Conservation (phyloP, 1,140 invertebrate species). For the Lepidostoma basale region DNA sequence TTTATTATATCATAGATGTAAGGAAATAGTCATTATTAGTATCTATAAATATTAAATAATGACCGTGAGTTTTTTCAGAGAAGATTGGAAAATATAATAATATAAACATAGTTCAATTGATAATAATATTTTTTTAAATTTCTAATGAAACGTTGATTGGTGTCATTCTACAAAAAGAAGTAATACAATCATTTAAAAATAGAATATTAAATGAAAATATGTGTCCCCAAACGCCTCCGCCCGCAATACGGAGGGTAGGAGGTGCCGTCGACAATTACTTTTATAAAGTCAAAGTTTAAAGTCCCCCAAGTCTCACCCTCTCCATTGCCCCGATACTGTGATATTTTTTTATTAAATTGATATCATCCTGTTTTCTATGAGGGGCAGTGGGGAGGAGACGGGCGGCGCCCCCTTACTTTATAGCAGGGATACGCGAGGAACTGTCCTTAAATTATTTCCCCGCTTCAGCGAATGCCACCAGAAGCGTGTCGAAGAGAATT, state of each 20-base stretch:
- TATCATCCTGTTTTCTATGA: constrained; percentile 47
- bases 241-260: background rate
- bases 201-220: no score
- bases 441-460: constrained; percentile 24
- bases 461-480: constrained; percentile 1
- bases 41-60: no score
- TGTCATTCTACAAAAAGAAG: no score
- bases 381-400: constrained; percentile 20
- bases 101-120: no score
- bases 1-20: no score
- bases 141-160: no score
- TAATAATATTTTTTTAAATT: no score
- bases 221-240: background rate
- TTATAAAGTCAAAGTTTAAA: constrained; percentile 45
- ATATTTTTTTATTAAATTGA: constrained; percentile 48
- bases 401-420: constrained; percentile 13
- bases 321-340: constrained; percentile 40
- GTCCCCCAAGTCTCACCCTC: constrained; percentile 32
- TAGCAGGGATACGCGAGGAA: background rate
- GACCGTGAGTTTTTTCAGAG: no score
- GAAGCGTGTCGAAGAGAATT: background rate
- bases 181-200: no score
- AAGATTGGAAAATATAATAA: no score
- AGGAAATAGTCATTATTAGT: no score
- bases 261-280: constrained; percentile 40